Evolutionary conservation across 2,888 invertebrate genomes (phyloP).

Genomic region (Drosophila paranaensis): DNA sequence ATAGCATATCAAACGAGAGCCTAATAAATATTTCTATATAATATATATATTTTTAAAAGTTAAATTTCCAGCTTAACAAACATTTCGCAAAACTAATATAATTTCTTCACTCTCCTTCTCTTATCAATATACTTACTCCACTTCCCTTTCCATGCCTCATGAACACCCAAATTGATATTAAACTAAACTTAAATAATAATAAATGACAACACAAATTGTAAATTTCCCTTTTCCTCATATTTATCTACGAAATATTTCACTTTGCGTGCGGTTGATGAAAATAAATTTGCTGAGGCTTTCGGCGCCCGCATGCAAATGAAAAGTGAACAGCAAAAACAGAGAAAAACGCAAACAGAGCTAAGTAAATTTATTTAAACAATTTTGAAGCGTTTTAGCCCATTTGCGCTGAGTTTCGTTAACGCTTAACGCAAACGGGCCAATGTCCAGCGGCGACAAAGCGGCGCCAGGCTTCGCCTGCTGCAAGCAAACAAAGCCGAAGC

Average conservation of each 20-base stretch:
- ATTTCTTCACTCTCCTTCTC: too few relatives aligned
- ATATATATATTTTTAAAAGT: too few relatives aligned
- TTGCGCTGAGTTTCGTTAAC: conserved; percentile 23
- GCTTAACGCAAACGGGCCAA: conserved; percentile 27
- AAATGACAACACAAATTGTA: neutral
- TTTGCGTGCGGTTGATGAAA: conserved; percentile 16
- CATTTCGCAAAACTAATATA: too few relatives aligned
- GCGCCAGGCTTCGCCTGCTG: conserved; percentile 43
- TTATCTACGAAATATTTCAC: conserved; percentile 1
- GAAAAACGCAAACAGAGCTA: neutral
- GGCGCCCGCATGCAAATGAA: neutral
- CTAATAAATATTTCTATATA: too few relatives aligned
- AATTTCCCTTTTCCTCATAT: neutral
- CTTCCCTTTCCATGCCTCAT: neutral
- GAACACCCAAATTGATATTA: neutral
- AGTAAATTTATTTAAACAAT: conserved; percentile 37
- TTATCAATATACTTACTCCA: neutral
- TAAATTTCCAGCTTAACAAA: too few relatives aligned
- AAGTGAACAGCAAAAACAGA: neutral
- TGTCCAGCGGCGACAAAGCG: conserved; percentile 54
- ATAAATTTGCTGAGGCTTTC: conserved; percentile 7
- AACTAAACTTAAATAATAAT: neutral
- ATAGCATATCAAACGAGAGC: too few relatives aligned
- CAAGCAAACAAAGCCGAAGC: conserved; percentile 41
- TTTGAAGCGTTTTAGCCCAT: conserved; percentile 19